A percentile compares a stretch with the other conserved stretches of the same genome.
These are phyloP conservation scores for Drosophila lacteicornis DNA, from an alignment of 1,140 invertebrate species.

Conservation along the genomic window DNA sequence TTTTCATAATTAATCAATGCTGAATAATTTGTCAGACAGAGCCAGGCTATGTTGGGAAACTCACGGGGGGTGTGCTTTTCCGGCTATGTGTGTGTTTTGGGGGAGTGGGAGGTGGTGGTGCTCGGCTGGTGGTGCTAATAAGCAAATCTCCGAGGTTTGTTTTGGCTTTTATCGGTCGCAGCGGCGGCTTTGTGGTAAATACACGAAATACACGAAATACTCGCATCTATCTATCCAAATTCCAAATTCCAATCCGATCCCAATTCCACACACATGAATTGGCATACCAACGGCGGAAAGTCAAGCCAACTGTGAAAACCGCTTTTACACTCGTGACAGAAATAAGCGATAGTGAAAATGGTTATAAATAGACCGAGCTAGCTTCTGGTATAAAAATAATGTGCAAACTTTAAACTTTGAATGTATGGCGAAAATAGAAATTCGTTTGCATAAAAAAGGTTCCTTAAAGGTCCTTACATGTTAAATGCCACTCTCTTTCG, in stretches of 20 bases:
- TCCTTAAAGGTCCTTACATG: background rate
- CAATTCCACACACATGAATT: conserved; percentile 36
- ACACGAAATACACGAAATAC: conserved; percentile 65
- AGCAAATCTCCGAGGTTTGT: conserved; percentile 75
- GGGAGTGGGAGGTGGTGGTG: background rate
- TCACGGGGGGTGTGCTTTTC: conserved; percentile 1
- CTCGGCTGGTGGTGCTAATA: conserved; percentile 50
- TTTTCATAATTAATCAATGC: conserved; percentile 83
- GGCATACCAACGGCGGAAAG: conserved; percentile 16
- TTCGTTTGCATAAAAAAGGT: conserved; percentile 2
- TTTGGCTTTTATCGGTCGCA: conserved; percentile 76
- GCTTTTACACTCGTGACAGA: conserved; percentile 41
- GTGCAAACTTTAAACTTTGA: conserved; percentile 1
- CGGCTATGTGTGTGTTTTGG: conserved; percentile 10
- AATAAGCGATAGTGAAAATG: conserved; percentile 25
- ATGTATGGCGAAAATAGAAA: background rate
- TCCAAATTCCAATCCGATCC: conserved; percentile 1
- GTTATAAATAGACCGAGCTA: conserved; percentile 16
- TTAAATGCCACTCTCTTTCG: background rate
- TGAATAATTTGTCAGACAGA: conserved; percentile 73
- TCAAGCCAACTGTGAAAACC: conserved; percentile 45
- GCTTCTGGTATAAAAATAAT: conserved; percentile 3
- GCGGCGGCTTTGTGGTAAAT: conserved; percentile 67
- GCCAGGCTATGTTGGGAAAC: conserved; percentile 40
- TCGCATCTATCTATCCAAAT: conserved; percentile 43